phyloP scores from a whole-genome alignment of 2,113 vertebrate genomes.

The Falcunculus frontatus region DNA sequence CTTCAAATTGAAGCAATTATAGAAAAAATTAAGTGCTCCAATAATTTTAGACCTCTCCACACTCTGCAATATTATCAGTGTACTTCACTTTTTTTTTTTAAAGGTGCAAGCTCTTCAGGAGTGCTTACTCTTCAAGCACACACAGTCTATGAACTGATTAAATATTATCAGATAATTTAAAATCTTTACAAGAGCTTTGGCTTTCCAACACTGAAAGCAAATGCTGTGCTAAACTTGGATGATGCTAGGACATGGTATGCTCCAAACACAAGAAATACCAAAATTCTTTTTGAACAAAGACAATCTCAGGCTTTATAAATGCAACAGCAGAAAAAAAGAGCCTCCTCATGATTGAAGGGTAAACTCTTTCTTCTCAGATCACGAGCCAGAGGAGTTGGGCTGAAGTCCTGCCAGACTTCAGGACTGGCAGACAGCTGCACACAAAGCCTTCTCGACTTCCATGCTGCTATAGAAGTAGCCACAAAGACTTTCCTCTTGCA shows the following conservation, averaged over 20 bases:
- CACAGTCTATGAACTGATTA: slow-evolving; percentile 22
- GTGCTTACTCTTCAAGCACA: slow-evolving; percentile 18
- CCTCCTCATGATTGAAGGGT: not conserved
- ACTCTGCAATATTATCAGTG: slow-evolving; percentile 13
- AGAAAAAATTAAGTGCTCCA: slow-evolving; percentile 61
- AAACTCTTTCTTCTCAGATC: not conserved
- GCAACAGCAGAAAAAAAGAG: not conserved
- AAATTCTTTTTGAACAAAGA: not conserved
- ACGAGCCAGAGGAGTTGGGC: not conserved
- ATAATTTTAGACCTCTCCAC: slow-evolving; percentile 58
- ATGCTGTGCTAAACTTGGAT: not conserved
- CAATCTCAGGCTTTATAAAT: not conserved
- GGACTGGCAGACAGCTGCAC: not conserved
- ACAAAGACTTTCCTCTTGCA: not conserved
- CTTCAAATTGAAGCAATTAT: slow-evolving; percentile 62
- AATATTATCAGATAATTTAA: slow-evolving; percentile 29
- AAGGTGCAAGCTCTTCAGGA: slow-evolving; percentile 60
- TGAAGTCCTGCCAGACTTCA: not conserved
- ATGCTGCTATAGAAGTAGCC: fast-evolving
- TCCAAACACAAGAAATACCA: not conserved
- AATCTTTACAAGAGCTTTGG: slow-evolving; percentile 1
- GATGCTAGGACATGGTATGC: not conserved
- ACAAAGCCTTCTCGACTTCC: not conserved
- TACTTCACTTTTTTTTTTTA: slow-evolving; percentile 17
- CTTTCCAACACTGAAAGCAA: not conserved